phyloP scores from a whole-genome alignment of 2,888 invertebrate genomes.

The Sialis lutaria region DNA sequence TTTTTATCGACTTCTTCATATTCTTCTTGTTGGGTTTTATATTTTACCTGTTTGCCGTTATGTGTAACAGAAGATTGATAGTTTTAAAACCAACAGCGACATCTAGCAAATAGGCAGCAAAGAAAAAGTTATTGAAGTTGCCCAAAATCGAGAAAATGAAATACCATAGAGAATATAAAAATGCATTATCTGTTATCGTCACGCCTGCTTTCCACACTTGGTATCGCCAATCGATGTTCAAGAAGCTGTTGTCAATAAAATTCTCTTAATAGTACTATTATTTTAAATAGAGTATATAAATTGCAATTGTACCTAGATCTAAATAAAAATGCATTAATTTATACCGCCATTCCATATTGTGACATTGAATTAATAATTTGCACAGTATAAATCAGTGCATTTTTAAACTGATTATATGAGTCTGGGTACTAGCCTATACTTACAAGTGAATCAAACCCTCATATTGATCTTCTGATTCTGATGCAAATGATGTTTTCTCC shows the following conservation, averaged over 20 bases:
- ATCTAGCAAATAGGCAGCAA: conserved; percentile 94
- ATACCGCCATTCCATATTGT: too few species aligned
- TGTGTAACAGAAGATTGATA: conserved; percentile 97
- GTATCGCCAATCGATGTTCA: conserved; percentile 92
- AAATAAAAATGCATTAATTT: too few species aligned
- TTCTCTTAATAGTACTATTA: too few species aligned
- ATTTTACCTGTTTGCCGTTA: conserved; percentile 83
- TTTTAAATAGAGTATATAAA: too few species aligned
- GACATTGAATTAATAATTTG: too few species aligned
- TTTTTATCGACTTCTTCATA: conserved; percentile 92
- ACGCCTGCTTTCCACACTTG: conserved; percentile 98
- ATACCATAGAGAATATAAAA: conserved; percentile 95
- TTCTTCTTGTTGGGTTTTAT: conserved; percentile 47
- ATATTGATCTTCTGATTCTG: conserved; percentile 60
- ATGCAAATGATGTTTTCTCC: conserved; percentile 83
- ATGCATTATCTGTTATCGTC: conserved; percentile 93
- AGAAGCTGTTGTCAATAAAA: conserved; percentile 37
- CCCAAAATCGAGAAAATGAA: conserved; percentile 92
- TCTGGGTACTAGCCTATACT: conserved; percentile 20
- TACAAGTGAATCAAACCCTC: conserved; percentile 64
- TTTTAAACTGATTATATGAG: too few species aligned
- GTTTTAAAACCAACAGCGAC: conserved; percentile 98
- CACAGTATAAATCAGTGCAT: too few species aligned
- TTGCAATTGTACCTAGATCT: too few species aligned
- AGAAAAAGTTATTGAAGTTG: conserved; percentile 98